Base-by-base conservation (phyloP, 2,888 invertebrate species). In the Dryobotodes eremita region DNA sequence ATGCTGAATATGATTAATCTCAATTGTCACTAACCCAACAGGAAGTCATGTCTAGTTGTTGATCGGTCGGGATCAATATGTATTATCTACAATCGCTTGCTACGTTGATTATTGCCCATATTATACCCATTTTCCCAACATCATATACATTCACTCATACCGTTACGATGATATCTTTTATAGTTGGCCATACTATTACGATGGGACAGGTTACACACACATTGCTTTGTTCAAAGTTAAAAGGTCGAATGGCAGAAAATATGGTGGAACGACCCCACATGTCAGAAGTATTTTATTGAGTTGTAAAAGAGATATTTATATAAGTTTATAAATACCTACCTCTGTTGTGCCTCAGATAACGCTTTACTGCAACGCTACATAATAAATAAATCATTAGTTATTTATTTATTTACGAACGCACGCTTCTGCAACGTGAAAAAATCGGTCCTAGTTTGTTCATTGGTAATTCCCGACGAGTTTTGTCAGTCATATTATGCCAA, bases 321-420 rank as follows among this genome's bases (percentile, higher is more conserved):
- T 74, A 79, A 75, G 62, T 74, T 70, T 75, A 82, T 79, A 69
- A 81, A 88, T 88, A 84, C 61, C 69, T 78, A 82, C 55, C 71
- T 78, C 62, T 73, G 76, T 83, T 86, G 65, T 76, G 73, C 48
- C 53, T 68, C 70, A 78, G 84, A 86, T 88, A 88, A 73, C 76
- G 42, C 42, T 83, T 72, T 77, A 88, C 66, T 79, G 42, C 69
- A 80, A 71, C 64, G 72, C 46, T 36, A 68, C 65, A 74, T 75
- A 71, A 50, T 82, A 73, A 72, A 66, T 84, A 73, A 72, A 66
- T 84, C 57, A 77, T 75, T 68, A 78, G 2, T 77, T 71, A 86
- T 75, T 85, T 83, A 86, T 75, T 85, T 83, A 77, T 83, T 73
- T 64, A 69, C 66, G 31, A 61, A 68, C 23, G 62, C 71, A 73